phyloP scores from a whole-genome alignment of 2,113 vertebrate species.

The Etia nguti region DNA sequence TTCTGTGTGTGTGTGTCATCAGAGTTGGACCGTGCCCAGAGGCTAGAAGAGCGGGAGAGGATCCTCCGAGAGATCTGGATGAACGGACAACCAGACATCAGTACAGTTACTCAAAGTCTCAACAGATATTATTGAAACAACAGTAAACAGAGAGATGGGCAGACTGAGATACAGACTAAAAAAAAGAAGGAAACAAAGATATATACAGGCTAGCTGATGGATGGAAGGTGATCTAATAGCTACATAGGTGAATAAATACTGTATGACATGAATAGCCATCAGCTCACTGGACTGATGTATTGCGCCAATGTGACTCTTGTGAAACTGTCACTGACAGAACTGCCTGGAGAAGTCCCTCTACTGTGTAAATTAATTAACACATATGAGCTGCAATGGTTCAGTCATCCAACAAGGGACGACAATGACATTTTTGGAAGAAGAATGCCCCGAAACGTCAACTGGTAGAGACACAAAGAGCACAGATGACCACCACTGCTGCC shows the following conservation, averaged over 20 bases:
- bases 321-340: background rate
- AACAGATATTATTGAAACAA: conserved; percentile 82
- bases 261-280: background rate
- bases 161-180: background rate
- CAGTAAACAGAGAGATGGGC: background rate
- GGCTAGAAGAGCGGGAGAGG: conserved; percentile 84
- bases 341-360: background rate
- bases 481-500: background rate
- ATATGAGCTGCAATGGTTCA: background rate
- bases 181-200: background rate
- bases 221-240: background rate
- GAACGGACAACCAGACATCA: conserved; percentile 86
- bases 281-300: background rate
- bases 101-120: conserved; percentile 81
- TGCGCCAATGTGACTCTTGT: background rate
- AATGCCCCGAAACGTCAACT: background rate
- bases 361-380: background rate
- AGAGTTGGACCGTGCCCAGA: conserved; percentile 83
- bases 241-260: background rate
- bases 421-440: background rate
- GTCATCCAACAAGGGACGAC: background rate
- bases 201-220: background rate
- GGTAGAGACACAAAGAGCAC: background rate
- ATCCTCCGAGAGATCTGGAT: conserved; percentile 91
- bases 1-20: background rate